Percentiles rank a stretch among this genome's conserved stretches.
phyloP scores from a whole-genome alignment of 2,888 invertebrate genomes.

The Melinaea menophilus region DNA sequence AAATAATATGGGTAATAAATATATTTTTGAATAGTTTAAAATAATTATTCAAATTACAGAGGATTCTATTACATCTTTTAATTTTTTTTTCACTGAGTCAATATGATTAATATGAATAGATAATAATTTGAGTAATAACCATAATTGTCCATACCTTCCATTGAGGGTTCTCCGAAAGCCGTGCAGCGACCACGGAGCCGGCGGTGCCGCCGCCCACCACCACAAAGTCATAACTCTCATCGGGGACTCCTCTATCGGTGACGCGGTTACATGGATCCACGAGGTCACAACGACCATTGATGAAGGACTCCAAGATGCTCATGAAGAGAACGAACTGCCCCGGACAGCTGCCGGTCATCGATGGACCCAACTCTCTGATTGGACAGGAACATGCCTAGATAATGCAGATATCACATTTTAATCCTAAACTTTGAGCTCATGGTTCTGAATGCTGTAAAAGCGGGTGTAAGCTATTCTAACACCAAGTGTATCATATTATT shows the following conservation, averaged over 20 bases:
- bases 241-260: slow-evolving; percentile 53
- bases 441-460: too few species aligned
- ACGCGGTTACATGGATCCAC: slow-evolving; percentile 80
- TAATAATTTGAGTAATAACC: too few species aligned
- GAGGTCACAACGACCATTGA: slow-evolving; percentile 77
- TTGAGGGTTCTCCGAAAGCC: slow-evolving; percentile 80
- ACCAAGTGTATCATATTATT: too few species aligned
- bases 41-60: too few species aligned
- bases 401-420: slow-evolving; percentile 12
- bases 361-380: slow-evolving; percentile 75
- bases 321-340: slow-evolving; percentile 81
- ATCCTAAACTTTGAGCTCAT: too few species aligned
- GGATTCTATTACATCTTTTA: too few species aligned
- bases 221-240: slow-evolving; percentile 80
- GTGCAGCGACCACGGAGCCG: slow-evolving; percentile 80
- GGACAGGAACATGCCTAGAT: slow-evolving; percentile 75
- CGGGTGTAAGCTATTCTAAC: too few species aligned
- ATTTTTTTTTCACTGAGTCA: too few species aligned
- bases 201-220: slow-evolving; percentile 83
- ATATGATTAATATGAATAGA: too few species aligned
- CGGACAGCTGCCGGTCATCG: slow-evolving; percentile 77
- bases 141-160: slow-evolving; percentile 71
- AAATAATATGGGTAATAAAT: too few species aligned
- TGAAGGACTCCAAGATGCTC: slow-evolving; percentile 80
- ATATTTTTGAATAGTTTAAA: too few species aligned